A percentile compares a stretch with the other conserved stretches of the same genome.
phyloP scores from a whole-genome alignment of 2,113 vertebrate genomes.

The Pungitius pungitius region DNA sequence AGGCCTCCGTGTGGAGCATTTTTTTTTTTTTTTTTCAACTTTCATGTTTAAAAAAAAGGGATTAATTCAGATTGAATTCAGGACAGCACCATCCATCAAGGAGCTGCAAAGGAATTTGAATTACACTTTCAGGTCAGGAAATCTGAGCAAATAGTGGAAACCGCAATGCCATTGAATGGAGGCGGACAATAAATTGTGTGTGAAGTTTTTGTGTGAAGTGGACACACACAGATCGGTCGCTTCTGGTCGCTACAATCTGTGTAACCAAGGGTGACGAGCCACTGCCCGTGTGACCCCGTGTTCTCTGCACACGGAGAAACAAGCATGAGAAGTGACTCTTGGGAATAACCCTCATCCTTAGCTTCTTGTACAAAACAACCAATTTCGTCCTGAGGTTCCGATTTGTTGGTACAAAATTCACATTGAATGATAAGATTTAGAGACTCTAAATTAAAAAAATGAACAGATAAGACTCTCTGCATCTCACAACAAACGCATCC shows the following conservation, averaged over 20 bases:
- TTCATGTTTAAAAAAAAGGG: constrained; percentile 26
- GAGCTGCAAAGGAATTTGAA: constrained; percentile 53
- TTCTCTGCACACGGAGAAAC: constrained; percentile 63
- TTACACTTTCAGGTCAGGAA: constrained; percentile 56
- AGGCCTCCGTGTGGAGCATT: constrained; percentile 3
- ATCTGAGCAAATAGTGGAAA: constrained; percentile 68
- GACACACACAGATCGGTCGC: constrained; percentile 56
- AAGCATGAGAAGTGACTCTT: constrained; percentile 53
- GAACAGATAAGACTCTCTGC: neutral
- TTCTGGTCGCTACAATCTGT: constrained; percentile 57
- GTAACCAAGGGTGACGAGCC: constrained; percentile 69
- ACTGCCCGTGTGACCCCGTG: constrained; percentile 54
- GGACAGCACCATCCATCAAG: constrained; percentile 21
- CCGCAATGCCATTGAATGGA: constrained; percentile 61
- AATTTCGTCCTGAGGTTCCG: constrained; percentile 6
- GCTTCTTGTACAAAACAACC: constrained; percentile 25
- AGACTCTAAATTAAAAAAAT: neutral
- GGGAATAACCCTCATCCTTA: constrained; percentile 11
- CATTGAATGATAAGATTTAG: neutral
- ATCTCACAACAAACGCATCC: neutral
- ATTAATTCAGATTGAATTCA: constrained; percentile 49
- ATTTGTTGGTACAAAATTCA: neutral
- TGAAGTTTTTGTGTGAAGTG: constrained; percentile 71
- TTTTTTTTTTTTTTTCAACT: constrained; percentile 26
- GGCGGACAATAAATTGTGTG: constrained; percentile 72